Evolutionary conservation across 2,113 vertebrate genomes (phyloP), one percentile per base, ranked within the genome.

Genomic region (Pandion haliaetus): DNA sequence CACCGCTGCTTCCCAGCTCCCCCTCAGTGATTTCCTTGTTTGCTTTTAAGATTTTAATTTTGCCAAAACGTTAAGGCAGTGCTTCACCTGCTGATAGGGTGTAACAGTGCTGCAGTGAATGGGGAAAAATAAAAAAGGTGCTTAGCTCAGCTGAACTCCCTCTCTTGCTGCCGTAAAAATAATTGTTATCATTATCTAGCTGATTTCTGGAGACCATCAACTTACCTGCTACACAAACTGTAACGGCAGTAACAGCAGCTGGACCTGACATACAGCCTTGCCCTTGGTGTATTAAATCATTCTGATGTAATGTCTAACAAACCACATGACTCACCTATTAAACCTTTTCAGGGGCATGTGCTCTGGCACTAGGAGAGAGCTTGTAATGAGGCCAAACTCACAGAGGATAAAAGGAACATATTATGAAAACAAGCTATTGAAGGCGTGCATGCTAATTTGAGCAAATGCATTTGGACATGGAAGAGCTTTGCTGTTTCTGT

Each of bases 281-380:
- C 98, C 99, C 98, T 98, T 84, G 77, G 98, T 98, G 98, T 98
- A 98, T 99, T 98, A 98, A 98, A 99, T 99, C 98, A 98, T 98
- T 98, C 99, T 99, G 99, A 99, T 98, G 99, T 99, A 99, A 99
- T 98, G 98, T 99, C 98, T 99, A 97, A 98, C 98, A 97, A 97
- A 98, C 98, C 98, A 97, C 97, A 98, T 93, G 97, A 97, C 98
- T 95, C 98, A 97, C 95, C 95, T 95, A 97, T 96, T 98, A 98
- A 98, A 98, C 97, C 98, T 98, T 98, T 87, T 98, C 97, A 98
- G 97, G 98, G 98, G 98, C 98, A 98, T 97, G 96, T 98, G 98
- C 98, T 98, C 93, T 90, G 95, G 93, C 97, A 88, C 97, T 97
- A 97, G 98, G 98, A 98, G 96, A 98, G 97, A 98, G 98, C 98